A percentile compares a stretch with the other conserved stretches of the same genome.
Evolutionary conservation across 2,113 vertebrate genomes (phyloP).

Genomic region (Apistogramma diplotaenia): DNA sequence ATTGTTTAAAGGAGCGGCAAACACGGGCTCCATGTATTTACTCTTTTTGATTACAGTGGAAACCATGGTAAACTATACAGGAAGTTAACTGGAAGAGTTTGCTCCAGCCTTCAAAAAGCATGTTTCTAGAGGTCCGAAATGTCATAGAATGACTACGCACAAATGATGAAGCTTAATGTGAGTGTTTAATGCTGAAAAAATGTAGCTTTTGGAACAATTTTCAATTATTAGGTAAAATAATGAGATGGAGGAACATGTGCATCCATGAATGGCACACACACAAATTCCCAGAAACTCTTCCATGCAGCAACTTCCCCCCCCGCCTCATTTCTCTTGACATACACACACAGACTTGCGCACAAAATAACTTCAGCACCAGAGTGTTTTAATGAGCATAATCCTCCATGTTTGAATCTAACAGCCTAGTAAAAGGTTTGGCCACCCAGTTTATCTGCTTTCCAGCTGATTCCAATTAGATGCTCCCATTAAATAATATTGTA

Average conservation of each 20-base stretch:
- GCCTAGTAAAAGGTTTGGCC: slow-evolving; percentile 43
- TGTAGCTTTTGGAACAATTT: neutral
- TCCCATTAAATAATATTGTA: slow-evolving; percentile 58
- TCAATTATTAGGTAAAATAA: neutral
- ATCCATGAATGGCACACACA: neutral
- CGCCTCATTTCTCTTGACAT: neutral
- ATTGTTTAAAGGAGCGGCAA: slow-evolving; percentile 15
- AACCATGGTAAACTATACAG: slow-evolving; percentile 4
- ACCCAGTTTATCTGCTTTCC: slow-evolving; percentile 44
- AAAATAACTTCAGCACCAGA: slow-evolving; percentile 15
- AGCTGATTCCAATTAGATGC: slow-evolving; percentile 67
- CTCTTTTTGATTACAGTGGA: slow-evolving; percentile 2
- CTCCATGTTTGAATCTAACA: slow-evolving; percentile 42
- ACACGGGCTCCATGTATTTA: neutral
- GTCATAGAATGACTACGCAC: neutral
- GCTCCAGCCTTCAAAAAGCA: neutral
- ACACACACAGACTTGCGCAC: neutral
- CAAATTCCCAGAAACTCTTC: neutral
- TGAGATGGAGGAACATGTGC: neutral
- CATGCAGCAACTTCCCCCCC: neutral
- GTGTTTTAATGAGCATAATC: slow-evolving; percentile 59
- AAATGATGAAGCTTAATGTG: neutral
- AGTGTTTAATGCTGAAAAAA: neutral
- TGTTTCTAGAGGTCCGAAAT: neutral
- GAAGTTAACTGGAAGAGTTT: neutral